phyloP scores from a whole-genome alignment of 2,888 invertebrate genomes.

The Eupithecia centaureata region DNA sequence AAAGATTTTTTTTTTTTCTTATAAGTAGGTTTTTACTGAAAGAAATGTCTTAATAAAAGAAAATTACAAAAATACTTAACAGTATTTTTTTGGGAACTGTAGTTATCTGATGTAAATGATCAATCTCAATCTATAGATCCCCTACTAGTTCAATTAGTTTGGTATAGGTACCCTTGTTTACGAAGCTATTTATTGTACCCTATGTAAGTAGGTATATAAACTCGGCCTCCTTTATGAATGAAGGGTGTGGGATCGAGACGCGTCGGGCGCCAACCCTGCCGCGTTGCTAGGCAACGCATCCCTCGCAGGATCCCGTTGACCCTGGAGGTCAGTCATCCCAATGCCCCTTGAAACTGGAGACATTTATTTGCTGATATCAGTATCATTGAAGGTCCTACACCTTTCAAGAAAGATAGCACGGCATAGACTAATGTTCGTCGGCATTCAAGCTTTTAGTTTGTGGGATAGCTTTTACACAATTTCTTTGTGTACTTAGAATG shows the following conservation, averaged over 20 bases:
- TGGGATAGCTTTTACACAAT: not conserved
- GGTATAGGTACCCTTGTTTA: slow-evolving; percentile 41
- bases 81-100: no score
- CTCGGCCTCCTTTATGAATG: slow-evolving; percentile 55
- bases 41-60: no score
- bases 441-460: not conserved
- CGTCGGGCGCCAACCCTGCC: slow-evolving; percentile 46
- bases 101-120: no score
- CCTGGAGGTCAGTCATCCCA: slow-evolving; percentile 63
- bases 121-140: slow-evolving; percentile 10
- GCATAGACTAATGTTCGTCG: not conserved
- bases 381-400: not conserved
- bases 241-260: slow-evolving; percentile 47
- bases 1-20: no score
- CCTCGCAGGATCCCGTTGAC: slow-evolving; percentile 57
- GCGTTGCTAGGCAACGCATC: slow-evolving; percentile 68
- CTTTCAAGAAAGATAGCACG: not conserved
- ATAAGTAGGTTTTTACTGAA: no score
- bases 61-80: no score
- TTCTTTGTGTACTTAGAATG: no score
- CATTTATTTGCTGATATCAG: slow-evolving; percentile 43
- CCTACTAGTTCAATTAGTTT: slow-evolving; percentile 29
- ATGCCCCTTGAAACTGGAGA: slow-evolving; percentile 43
- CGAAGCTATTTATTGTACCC: slow-evolving; percentile 46
- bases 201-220: slow-evolving; percentile 25